Evolutionary conservation across 35 echinoderm and acorn worm species (phyloP), one percentile per base, ranked within the genome.

Genomic region (Apostichopus californicus): DNA sequence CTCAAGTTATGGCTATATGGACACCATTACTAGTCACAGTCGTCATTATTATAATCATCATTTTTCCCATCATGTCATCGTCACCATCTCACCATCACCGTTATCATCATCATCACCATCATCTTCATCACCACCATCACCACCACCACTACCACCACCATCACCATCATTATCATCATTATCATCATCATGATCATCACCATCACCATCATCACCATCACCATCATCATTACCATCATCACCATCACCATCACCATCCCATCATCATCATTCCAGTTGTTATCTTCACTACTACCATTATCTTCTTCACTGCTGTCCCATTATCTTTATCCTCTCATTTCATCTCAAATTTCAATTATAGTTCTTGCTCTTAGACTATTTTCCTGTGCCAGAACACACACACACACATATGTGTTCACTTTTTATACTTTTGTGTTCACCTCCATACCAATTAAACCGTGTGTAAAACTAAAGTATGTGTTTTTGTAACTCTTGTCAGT

Each of bases 41-140:
- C 81, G 1, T 9, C 34, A 55, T 54, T 9, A 85, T 52, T 11
- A 85, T 55, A 1, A 85, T 20, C 81, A 85, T 0, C 20, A 57
- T 46, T 52, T 1, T 85, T 46, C 1, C 81, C 34, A 12, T 1
- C 46, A 85, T 9, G 53, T 13, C 20, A 53, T 85, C 81, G 0
- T n/a, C 20, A 85, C 5, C 81, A 85, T 55, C 81, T 59, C 2
- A 57, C 55, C 81, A 57, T 15, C 52, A 57, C 1, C 8, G 23
- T 57, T 8, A 86, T 60, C 81, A 86, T 15, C 56, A 85, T 59
- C 24, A 55, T 85, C 81, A 85, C 54, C 9, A 56, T 54, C 46
- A 85, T 55, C 52, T 17, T 85, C 46, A 57, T 85, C 14, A 55
- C 5, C 24, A 25, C 24, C 24, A 18, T 46, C 53, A 84, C 1